Percentiles rank a stretch among this genome's conserved stretches.
phyloP scores from a whole-genome alignment of 2,113 vertebrate genomes.

The Tiliqua scincoides region DNA sequence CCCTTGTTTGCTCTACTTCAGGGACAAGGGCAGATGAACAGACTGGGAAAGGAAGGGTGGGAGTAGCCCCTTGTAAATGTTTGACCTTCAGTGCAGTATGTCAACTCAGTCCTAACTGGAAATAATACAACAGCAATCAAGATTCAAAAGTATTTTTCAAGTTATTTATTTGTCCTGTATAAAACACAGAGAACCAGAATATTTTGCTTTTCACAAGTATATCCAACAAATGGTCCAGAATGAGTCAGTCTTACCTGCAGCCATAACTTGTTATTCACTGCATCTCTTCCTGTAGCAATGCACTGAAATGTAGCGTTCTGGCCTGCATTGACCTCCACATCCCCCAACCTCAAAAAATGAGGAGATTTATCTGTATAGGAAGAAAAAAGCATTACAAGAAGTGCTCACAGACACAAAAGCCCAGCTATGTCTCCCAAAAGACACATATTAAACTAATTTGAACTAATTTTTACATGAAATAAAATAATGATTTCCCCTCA shows the following conservation, averaged over 20 bases:
- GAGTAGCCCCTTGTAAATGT: background rate
- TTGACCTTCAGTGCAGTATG: background rate
- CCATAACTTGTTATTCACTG: constrained; percentile 95
- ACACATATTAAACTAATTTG: constrained; percentile 13
- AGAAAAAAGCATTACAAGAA: constrained; percentile 44
- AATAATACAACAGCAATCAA: background rate
- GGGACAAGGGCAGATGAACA: background rate
- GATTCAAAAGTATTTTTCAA: background rate
- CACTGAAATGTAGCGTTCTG: constrained; percentile 99
- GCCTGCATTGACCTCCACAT: constrained; percentile 99
- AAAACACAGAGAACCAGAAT: background rate
- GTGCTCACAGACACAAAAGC: constrained; percentile 32
- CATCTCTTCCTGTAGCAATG: constrained; percentile 94
- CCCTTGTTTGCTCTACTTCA: background rate
- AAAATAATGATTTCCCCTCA: background rate
- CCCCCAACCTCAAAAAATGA: constrained; percentile 96
- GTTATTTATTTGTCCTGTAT: background rate
- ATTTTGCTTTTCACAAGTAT: constrained; percentile 28
- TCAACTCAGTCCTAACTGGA: background rate
- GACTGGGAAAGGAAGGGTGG: background rate
- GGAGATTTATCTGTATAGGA: constrained; percentile 93
- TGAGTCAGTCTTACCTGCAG: constrained; percentile 87
- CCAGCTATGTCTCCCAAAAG: constrained; percentile 1
- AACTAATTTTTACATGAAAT: constrained; percentile 20
- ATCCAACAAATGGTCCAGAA: constrained; percentile 32